Conservation (phyloP, 2,888 invertebrate species). For the Lycophotia porphyrea region DNA sequence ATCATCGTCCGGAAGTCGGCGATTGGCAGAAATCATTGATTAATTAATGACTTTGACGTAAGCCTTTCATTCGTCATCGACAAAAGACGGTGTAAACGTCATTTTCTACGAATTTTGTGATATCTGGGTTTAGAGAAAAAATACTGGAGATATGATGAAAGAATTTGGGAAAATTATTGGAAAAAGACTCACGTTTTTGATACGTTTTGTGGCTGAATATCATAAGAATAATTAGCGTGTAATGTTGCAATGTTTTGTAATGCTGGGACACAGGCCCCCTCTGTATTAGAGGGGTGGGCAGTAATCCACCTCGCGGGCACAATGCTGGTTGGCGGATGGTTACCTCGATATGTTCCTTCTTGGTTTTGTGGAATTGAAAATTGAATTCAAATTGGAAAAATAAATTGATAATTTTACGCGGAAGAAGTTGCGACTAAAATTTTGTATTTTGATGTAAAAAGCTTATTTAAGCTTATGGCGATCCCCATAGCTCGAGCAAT, state of each 20-base stretch:
- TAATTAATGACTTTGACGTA: slow-evolving; percentile 25
- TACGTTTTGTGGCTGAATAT: neutral
- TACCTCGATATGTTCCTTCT: neutral
- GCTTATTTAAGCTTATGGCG: no score
- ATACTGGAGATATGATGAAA: neutral
- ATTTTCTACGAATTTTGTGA: slow-evolving; percentile 18
- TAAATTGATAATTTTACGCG: no score
- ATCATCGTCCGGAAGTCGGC: neutral
- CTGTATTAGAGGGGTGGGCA: neutral
- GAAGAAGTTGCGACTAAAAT: no score
- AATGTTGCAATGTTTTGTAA: neutral
- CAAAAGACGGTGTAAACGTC: neutral
- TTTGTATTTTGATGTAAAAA: no score
- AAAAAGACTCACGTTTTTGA: neutral
- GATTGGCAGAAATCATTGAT: slow-evolving; percentile 35
- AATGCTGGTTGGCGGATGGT: neutral
- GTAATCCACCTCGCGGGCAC: neutral
- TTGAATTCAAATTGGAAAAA: no score
- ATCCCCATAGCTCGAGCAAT: no score
- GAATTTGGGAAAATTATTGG: neutral
- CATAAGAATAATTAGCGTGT: neutral
- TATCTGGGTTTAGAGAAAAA: slow-evolving; percentile 14
- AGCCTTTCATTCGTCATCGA: neutral
- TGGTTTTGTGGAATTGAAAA: no score
- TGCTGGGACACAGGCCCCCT: neutral